phyloP scores from a whole-genome alignment of 2,113 vertebrate species.

The Dipodomys merriami region DNA sequence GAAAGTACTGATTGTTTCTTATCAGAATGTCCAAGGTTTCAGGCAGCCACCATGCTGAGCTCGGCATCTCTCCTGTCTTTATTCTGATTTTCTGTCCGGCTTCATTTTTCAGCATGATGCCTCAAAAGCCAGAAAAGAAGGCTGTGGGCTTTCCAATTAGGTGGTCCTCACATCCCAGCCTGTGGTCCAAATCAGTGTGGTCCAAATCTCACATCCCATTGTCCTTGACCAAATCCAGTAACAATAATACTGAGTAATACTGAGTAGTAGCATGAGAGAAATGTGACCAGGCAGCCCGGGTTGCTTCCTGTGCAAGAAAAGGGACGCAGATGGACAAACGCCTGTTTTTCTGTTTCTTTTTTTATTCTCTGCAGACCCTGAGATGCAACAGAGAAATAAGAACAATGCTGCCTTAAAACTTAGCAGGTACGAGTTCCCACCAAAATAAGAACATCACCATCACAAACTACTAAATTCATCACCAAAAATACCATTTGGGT shows the following conservation, averaged over 20 bases:
- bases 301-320: background rate
- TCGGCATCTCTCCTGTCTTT: background rate
- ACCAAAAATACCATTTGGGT: conserved; percentile 45
- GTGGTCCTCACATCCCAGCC: background rate
- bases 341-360: background rate
- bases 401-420: background rate
- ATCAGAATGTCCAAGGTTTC: conserved; percentile 27
- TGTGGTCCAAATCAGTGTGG: background rate
- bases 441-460: background rate
- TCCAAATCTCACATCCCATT: no score
- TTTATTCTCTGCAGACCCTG: background rate
- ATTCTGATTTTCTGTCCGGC: conserved; percentile 24
- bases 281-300: background rate
- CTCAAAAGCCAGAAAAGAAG: conserved; percentile 12
- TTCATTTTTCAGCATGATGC: background rate
- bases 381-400: background rate
- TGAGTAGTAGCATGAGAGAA: background rate
- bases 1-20: background rate
- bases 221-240: no score
- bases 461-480: background rate
- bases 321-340: background rate
- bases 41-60: background rate
- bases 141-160: background rate
- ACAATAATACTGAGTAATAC: no score
- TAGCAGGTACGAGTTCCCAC: background rate